These are phyloP conservation scores for Cotesia typhae DNA, from an alignment of 1,140 invertebrate genomes.

Conservation along the genomic window DNA sequence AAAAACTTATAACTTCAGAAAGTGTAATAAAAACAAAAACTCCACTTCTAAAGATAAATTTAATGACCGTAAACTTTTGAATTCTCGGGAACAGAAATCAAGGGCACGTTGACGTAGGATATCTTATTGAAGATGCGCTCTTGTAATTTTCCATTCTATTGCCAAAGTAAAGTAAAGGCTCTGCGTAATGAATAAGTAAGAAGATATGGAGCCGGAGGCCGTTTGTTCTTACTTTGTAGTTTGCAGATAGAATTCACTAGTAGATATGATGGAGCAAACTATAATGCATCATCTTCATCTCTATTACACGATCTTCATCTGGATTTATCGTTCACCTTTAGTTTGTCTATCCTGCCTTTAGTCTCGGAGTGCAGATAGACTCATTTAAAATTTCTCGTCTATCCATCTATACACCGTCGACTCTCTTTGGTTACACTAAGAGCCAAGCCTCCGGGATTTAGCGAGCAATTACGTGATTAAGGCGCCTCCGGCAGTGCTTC, in stretches of 20 bases:
- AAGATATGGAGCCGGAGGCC: conserved; percentile 63
- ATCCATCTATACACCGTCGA: background rate
- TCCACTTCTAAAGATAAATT: background rate
- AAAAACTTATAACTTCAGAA: too few relatives aligned
- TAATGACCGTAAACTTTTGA: too few relatives aligned
- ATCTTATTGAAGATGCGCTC: conserved; percentile 16
- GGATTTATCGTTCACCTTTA: background rate
- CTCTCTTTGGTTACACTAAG: conserved; percentile 26
- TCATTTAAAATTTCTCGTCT: conserved; percentile 13
- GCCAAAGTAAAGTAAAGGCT: conserved; percentile 52
- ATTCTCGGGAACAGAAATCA: background rate
- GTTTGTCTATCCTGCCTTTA: background rate
- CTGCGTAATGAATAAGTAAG: conserved; percentile 62
- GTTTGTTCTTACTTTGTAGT: conserved; percentile 61
- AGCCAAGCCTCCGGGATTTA: conserved; percentile 55
- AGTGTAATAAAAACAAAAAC: too few relatives aligned
- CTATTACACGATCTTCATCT: conserved; percentile 17
- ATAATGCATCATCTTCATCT: conserved; percentile 11
- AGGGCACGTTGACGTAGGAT: background rate
- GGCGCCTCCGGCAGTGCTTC: conserved; percentile 60
- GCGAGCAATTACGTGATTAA: conserved; percentile 67
- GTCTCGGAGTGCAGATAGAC: background rate
- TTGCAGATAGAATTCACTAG: conserved; percentile 25
- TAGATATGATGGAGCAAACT: background rate
- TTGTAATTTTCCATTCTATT: conserved; percentile 60